Conservation (phyloP, 2,113 vertebrate species). For the Silurus asotus region DNA sequence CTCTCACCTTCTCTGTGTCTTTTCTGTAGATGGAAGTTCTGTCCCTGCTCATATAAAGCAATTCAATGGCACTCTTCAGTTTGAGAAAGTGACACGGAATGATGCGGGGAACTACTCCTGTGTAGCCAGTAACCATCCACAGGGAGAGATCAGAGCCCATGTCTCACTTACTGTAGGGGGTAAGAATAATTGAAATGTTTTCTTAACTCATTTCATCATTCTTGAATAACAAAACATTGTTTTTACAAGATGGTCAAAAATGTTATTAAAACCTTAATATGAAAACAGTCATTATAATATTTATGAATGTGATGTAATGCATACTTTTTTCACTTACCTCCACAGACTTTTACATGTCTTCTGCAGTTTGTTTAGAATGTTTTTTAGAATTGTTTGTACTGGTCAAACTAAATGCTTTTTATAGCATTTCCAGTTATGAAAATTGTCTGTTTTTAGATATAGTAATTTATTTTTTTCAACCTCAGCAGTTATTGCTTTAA, state of each 20-base stretch:
- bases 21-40: conserved; percentile 81
- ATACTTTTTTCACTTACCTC: conserved; percentile 3
- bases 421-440: background rate
- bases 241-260: background rate
- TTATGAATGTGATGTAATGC: background rate
- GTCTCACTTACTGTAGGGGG: conserved; percentile 91
- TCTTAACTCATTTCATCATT: background rate
- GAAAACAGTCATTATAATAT: background rate
- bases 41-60: conserved; percentile 81
- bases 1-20: background rate
- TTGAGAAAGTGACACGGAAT: conserved; percentile 82
- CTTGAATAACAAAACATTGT: background rate
- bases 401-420: background rate
- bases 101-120: conserved; percentile 94
- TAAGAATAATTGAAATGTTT: conserved; percentile 58
- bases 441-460: background rate
- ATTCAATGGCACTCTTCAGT: conserved; percentile 81
- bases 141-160: conserved; percentile 89
- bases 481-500: no score
- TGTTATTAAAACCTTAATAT: background rate
- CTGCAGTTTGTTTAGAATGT: background rate
- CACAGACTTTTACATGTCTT: background rate
- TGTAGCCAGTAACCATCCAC: conserved; percentile 85
- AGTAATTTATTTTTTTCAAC: background rate
- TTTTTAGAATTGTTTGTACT: background rate